Conservation (phyloP, 1,140 invertebrate genomes). For the Ooceraea biroi region DNA sequence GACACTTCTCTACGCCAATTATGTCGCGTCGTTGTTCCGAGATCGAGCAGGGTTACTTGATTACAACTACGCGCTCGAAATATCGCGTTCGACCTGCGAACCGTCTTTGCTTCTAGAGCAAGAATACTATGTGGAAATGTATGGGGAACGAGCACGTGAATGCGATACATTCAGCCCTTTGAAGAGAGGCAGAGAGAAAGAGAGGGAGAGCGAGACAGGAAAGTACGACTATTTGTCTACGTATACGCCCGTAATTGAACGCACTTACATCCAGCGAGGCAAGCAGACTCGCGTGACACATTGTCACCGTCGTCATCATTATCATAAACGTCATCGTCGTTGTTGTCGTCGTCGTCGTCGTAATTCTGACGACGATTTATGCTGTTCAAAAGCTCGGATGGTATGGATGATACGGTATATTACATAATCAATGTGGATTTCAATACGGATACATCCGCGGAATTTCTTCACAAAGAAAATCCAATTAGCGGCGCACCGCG, state of each 20-base stretch:
- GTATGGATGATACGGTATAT: too few species aligned
- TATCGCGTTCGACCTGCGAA: slow-evolving; percentile 45
- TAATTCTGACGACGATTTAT: background rate
- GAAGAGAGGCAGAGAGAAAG: slow-evolving; percentile 15
- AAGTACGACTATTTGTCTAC: slow-evolving; percentile 3
- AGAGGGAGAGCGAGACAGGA: background rate
- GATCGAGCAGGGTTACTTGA: slow-evolving; percentile 20
- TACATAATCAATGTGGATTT: too few species aligned
- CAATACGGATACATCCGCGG: slow-evolving; percentile 26
- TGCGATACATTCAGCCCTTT: slow-evolving; percentile 39
- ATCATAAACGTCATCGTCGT: too few species aligned
- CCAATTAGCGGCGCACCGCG: slow-evolving; percentile 57
- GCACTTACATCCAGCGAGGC: slow-evolving; percentile 63
- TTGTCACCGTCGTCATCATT: background rate
- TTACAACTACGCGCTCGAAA: slow-evolving; percentile 33
- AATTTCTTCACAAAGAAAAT: slow-evolving; percentile 67
- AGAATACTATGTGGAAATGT: slow-evolving; percentile 48
- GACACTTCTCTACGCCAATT: slow-evolving; percentile 29
- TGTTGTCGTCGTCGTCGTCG: background rate
- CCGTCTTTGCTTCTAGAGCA: background rate
- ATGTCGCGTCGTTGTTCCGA: slow-evolving; percentile 14
- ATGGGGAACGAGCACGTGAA: background rate
- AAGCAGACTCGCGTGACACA: background rate
- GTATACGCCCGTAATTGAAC: slow-evolving; percentile 54
- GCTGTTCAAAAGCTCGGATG: slow-evolving; percentile 6